A percentile compares a stretch with the other conserved stretches of the same genome.
Conservation (phyloP, 2,797 vertebrate species). For the Aeoliscus strigatus region DNA sequence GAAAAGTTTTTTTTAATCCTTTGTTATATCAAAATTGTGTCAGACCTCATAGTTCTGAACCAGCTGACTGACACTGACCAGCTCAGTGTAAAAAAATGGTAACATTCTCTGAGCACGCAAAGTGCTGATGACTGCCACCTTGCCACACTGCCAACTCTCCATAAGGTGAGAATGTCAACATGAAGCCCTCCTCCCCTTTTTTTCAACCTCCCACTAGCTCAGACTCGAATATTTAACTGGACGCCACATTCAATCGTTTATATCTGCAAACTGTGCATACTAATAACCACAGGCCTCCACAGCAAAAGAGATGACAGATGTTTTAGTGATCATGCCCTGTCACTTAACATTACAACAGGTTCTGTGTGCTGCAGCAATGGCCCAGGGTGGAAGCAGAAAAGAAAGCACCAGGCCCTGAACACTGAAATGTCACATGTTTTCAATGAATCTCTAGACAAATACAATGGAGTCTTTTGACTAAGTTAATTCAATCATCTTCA, state of each 20-base stretch:
- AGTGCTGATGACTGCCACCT: too few species aligned
- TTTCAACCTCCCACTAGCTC: not conserved
- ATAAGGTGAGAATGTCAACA: not conserved
- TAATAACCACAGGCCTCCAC: conserved; percentile 1
- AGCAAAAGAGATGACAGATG: conserved; percentile 22
- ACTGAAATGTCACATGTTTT: conserved; percentile 68
- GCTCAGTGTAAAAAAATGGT: too few species aligned
- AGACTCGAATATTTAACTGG: conserved; percentile 11
- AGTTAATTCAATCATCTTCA: conserved; percentile 13
- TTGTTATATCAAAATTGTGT: too few species aligned
- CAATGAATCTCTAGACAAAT: conserved; percentile 40
- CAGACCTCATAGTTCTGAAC: too few species aligned
- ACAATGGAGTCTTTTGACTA: conserved; percentile 37
- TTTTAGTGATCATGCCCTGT: conserved; percentile 56
- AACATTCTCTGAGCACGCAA: too few species aligned
- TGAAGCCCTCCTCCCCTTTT: not conserved
- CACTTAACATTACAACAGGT: conserved; percentile 61
- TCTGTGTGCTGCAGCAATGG: conserved; percentile 31
- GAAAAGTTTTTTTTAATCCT: too few species aligned
- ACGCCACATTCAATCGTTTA: not conserved
- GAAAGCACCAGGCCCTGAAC: conserved; percentile 50
- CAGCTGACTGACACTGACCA: too few species aligned
- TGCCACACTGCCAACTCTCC: too few species aligned
- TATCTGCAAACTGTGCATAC: conserved; percentile 4
- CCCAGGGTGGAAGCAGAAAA: conserved; percentile 31